Base-by-base conservation (phyloP, 2,113 vertebrate species). In the Pteruthius melanotis region DNA sequence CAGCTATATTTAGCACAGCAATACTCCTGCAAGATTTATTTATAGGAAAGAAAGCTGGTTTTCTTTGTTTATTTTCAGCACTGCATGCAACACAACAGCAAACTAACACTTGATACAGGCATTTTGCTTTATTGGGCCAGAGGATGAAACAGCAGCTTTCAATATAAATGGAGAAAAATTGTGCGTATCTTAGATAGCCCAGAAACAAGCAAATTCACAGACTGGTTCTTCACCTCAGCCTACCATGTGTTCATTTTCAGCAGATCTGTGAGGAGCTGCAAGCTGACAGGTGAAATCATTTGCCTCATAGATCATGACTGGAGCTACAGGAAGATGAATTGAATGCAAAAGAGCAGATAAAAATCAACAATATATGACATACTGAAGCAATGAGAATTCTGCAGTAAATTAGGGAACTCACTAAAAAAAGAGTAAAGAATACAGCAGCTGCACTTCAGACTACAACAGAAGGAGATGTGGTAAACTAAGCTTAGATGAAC, bases 271-370 rank as follows among this genome's bases (percentile, higher is more conserved):
- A 95, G 81, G 61, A 59, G 60, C 75, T 84, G 71, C 61, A 94
- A 94, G 87, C 40, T 95, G 95, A 94, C 94, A 96, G 84, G 61
- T 87, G 76, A 87, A 94, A 96, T 97, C 71, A 96, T 87, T 90
- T 97, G 83, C 72, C 83, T 95, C 91, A 70, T 93, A 96, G 94
- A 95, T 96, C 93, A 90, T 64, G 69, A 90, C 93, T 47, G n/a
- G 68, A 95, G 50, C 33, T 87, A 60, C 78, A 90, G 61, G 70
- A 91, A 95, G 92, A 97, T 71, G 40, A 87, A 95, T 83, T 74
- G 47, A 66, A 93, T 92, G 83, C 76, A 97, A 96, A 97, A 77
- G 23, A 80, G 35, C 35, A 75, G 77, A 78, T 21, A 79, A 88
- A 93, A 94, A 61, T 88, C 72, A 92, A 89, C 79, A 92, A 86